Conservation (phyloP, 2,797 vertebrate species). For the Tapirus indicus region DNA sequence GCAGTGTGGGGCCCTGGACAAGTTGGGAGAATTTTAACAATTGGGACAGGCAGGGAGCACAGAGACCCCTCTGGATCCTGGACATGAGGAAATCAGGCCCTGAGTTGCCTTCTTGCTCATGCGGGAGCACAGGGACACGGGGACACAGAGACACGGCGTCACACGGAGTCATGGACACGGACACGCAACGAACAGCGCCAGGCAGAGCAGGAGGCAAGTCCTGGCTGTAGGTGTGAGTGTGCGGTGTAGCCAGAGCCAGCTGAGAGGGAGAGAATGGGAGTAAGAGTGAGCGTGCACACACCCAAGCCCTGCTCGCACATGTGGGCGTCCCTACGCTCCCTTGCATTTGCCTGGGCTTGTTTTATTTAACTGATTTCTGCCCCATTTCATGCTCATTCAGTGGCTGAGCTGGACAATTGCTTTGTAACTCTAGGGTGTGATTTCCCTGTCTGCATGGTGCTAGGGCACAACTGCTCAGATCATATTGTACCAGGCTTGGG, state of each 20-base stretch:
- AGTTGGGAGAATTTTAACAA: neutral
- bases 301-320: neutral
- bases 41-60: fast-evolving
- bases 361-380: constrained; percentile 87
- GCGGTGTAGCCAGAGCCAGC: neutral
- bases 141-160: too few relatives aligned
- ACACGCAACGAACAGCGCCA: fast-evolving
- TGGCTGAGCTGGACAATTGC: constrained; percentile 88
- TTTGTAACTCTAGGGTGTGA: constrained; percentile 88
- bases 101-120: fast-evolving
- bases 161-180: neutral
- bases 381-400: constrained; percentile 87
- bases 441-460: constrained; percentile 85
- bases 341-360: constrained; percentile 81
- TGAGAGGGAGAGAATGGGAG: fast-evolving
- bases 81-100: neutral
- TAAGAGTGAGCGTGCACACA: fast-evolving
- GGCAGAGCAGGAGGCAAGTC: neutral
- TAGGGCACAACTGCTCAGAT: constrained; percentile 60
- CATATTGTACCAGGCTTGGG: neutral
- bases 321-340: constrained; percentile 77
- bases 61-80: fast-evolving
- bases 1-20: neutral
- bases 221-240: fast-evolving
- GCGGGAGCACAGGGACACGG: fast-evolving